Evolutionary conservation across 2,888 invertebrate genomes (phyloP).

Genomic region (Nomada lathburiana): DNA sequence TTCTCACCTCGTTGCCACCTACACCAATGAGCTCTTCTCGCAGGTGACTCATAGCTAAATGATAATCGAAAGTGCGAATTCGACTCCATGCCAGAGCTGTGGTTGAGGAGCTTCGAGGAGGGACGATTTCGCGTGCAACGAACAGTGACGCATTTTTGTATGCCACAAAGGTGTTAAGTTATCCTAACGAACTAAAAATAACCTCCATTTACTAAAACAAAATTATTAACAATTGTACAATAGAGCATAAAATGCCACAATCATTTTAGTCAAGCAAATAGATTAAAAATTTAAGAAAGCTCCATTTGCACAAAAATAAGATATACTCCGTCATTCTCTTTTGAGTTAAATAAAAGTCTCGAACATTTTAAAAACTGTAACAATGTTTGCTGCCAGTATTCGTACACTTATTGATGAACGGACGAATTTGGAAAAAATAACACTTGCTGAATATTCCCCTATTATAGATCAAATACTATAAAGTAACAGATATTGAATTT

Average conservation of each 20-base stretch:
- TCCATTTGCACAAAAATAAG: too few relatives aligned
- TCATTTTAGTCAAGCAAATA: too few relatives aligned
- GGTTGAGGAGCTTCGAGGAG: conserved; percentile 6
- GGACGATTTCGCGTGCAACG: neutral
- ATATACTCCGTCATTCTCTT: too few relatives aligned
- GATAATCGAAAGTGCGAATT: conserved; percentile 60
- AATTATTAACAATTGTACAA: too few relatives aligned
- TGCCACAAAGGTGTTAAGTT: neutral
- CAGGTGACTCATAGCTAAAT: conserved; percentile 54
- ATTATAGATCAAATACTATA: neutral
- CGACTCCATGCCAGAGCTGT: conserved; percentile 34
- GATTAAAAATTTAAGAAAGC: too few relatives aligned
- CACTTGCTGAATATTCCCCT: neutral
- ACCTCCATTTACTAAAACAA: too few relatives aligned
- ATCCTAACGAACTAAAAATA: too few relatives aligned
- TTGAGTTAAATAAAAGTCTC: too few relatives aligned
- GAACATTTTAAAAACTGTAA: too few relatives aligned
- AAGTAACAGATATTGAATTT: neutral
- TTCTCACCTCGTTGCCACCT: conserved; percentile 24
- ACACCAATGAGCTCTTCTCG: conserved; percentile 20
- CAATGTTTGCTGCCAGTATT: too few relatives aligned
- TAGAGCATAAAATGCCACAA: too few relatives aligned
- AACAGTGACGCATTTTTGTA: too few relatives aligned
- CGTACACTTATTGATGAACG: neutral
- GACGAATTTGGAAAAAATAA: neutral